Percentiles rank a stretch among this genome's conserved stretches.
Conservation (phyloP, 2,113 vertebrate species). For the Isichthys henryi region DNA sequence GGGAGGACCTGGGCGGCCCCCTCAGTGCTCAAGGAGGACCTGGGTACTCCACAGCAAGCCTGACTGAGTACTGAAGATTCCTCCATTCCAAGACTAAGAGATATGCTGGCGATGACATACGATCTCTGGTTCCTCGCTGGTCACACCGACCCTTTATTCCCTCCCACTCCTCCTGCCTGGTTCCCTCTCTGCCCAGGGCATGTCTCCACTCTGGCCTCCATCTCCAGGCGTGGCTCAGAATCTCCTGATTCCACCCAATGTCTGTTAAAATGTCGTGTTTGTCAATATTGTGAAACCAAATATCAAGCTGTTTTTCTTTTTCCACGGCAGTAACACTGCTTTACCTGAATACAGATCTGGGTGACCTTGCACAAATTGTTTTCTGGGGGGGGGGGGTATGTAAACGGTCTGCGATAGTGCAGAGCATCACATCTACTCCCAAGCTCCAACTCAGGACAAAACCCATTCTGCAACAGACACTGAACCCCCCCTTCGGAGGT, state of each 20-base stretch:
- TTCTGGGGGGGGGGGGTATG: background rate
- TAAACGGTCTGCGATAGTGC: background rate
- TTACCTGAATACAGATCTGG: background rate
- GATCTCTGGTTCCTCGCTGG: background rate
- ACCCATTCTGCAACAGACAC: background rate
- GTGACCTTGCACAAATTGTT: background rate
- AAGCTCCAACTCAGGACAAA: background rate
- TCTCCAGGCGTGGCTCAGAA: background rate
- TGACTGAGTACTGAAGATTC: slow-evolving; percentile 47
- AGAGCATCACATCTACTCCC: too few relatives aligned
- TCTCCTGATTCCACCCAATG: background rate
- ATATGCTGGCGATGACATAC: slow-evolving; percentile 20
- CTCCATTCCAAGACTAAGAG: background rate
- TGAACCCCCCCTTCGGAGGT: background rate
- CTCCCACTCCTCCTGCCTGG: background rate
- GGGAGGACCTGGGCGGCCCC: slow-evolving; percentile 45
- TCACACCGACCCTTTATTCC: background rate
- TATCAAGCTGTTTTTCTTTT: background rate
- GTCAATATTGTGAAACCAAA: background rate
- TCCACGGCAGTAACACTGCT: background rate
- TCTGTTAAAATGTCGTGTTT: background rate
- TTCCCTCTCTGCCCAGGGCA: background rate
- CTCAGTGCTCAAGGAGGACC: slow-evolving; percentile 56
- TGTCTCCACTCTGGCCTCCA: background rate
- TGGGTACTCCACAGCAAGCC: slow-evolving; percentile 36